Base-by-base conservation (phyloP, 2,888 invertebrate genomes). In the Atrina japonica region DNA sequence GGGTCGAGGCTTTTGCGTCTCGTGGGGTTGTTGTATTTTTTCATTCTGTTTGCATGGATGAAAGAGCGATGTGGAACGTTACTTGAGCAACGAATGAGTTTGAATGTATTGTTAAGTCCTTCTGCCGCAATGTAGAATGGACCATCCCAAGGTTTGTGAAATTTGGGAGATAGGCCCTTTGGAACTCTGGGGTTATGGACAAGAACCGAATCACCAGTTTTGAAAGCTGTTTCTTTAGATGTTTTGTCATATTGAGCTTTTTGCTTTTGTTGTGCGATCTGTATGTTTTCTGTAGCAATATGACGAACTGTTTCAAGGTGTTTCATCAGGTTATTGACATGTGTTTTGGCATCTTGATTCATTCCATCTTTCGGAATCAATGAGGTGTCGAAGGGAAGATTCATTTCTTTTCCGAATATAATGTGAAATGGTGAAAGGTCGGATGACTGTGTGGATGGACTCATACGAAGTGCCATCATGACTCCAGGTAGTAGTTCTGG, bases 381-480 rank as follows among this genome's bases (percentile, higher is more conserved):
- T 25, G 58, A 25, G 18, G 67, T 70, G 53, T 76, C 76, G 66
- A 70, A 55, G n/a, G 67, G 70, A 7, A 70, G 16, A 25, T 65
- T 49, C 77, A 76, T 77, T 67, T 74, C 71, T 49, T 59, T 67
- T 1, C 76, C 73, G 50, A 77, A 79, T 14, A 77, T 30, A 43
- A 76, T 61, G 43, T 75, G 64, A 53, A 52, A 73, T 18, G 76
- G 74, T 7, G 74, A 73, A n/a, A 73, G 69, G 7, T 64, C 63
- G 27, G 79, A 77, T 2, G 76, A 70, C 30, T 76, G 63, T 40
- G 75, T 73, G 27, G 56, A 68, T 25, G 75, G 77, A 11, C 72
- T 40, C 30, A 59, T 63, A 9, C 78, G 29, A 21, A 81, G 35
- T 29, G 81, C 77, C 76, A 77, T 78, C 73, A 80, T 75, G 5